Conservation (phyloP, 2,888 invertebrate genomes). For the Apotomis betuletana region DNA sequence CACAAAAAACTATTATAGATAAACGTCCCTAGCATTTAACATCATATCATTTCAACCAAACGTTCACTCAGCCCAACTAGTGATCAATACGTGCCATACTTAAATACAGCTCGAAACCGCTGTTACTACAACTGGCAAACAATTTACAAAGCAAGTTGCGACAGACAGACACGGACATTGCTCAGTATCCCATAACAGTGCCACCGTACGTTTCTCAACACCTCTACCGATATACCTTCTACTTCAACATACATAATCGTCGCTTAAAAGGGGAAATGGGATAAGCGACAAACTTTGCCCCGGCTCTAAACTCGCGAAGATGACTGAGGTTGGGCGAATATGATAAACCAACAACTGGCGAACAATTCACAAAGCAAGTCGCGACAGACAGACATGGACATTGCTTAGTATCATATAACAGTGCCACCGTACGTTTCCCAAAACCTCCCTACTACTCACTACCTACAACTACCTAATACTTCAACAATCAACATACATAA, state of each 20-base stretch:
- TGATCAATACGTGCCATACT: constrained; percentile 21
- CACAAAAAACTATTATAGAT: not conserved
- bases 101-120: constrained; percentile 24
- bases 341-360: not conserved
- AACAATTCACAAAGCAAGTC: constrained; percentile 54
- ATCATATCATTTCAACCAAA: not conserved
- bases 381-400: constrained; percentile 52
- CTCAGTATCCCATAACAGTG: constrained; percentile 50
- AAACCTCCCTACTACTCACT: constrained; percentile 37
- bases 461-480: no score
- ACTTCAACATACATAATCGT: no score
- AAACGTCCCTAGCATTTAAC: not conserved
- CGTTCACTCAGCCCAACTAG: constrained; percentile 11
- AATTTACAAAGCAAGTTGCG: constrained; percentile 55
- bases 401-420: constrained; percentile 53
- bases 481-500: no score
- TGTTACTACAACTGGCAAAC: constrained; percentile 19
- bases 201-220: constrained; percentile 51
- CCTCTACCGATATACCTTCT: constrained; percentile 1
- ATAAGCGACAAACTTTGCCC: no score
- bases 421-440: constrained; percentile 50
- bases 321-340: no score
- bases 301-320: no score
- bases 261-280: no score
- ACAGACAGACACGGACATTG: constrained; percentile 61